phyloP scores from a whole-genome alignment of 2,113 vertebrate genomes.

The Entomyzon cyanotis region DNA sequence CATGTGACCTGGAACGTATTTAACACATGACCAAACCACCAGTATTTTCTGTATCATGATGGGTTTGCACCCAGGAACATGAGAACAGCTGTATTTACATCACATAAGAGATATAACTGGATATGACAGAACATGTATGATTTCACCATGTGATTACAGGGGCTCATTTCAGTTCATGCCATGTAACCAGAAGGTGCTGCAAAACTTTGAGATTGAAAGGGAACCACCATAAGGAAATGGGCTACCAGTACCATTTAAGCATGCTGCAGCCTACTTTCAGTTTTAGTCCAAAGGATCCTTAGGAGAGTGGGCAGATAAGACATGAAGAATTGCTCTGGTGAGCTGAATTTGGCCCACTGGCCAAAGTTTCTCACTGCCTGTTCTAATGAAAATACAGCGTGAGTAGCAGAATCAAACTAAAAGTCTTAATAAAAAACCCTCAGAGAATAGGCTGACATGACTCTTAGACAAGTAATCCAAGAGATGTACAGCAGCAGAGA shows the following conservation, averaged over 20 bases:
- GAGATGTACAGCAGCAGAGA: background rate
- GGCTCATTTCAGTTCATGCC: background rate
- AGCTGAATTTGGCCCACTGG: background rate
- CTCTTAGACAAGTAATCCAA: background rate
- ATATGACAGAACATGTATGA: background rate
- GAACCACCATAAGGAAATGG: background rate
- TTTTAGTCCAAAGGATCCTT: background rate
- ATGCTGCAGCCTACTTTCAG: background rate
- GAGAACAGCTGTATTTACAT: background rate
- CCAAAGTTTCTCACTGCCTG: background rate
- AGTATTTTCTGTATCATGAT: background rate
- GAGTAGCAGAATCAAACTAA: background rate
- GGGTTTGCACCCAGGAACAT: background rate
- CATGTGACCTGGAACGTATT: background rate
- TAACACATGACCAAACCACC: background rate
- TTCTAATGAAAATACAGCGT: background rate
- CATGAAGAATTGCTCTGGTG: background rate
- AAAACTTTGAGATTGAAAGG: background rate
- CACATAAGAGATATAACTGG: background rate
- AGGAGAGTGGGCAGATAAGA: background rate
- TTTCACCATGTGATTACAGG: background rate
- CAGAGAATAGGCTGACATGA: background rate
- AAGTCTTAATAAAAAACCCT: background rate
- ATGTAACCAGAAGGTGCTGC: background rate
- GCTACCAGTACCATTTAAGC: background rate